Conservation (phyloP, 2,888 invertebrate genomes). For the Atrina japonica region DNA sequence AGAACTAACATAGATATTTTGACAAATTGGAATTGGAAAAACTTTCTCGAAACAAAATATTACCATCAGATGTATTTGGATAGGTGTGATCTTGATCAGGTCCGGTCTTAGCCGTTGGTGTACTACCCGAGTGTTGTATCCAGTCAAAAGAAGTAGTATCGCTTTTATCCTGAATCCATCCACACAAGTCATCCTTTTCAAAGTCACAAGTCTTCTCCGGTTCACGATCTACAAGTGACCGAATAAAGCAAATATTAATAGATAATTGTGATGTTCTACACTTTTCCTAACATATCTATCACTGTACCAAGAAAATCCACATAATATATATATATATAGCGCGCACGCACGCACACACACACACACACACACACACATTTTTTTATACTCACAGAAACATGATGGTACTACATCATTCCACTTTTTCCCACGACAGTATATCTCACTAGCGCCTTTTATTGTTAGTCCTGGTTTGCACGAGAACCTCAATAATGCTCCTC, state of each 20-base stretch:
- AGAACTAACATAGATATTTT: too few species aligned
- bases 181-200: slow-evolving; percentile 33
- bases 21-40: too few species aligned
- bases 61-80: too few species aligned
- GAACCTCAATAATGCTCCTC: slow-evolving; percentile 16
- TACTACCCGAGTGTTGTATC: slow-evolving; percentile 56
- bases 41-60: too few species aligned
- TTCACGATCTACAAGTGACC: slow-evolving; percentile 6
- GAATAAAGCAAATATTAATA: too few species aligned
- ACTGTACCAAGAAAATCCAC: too few species aligned
- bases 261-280: too few species aligned
- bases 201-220: slow-evolving; percentile 24
- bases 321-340: too few species aligned
- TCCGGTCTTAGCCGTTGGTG: slow-evolving; percentile 63
- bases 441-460: slow-evolving; percentile 11
- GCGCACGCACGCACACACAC: too few species aligned
- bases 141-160: slow-evolving; percentile 66
- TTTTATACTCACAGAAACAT: slow-evolving; percentile 39
- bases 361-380: too few species aligned
- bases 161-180: slow-evolving; percentile 31
- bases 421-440: slow-evolving; percentile 24
- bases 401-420: slow-evolving; percentile 23
- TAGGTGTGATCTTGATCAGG: slow-evolving; percentile 68
- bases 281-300: too few species aligned
- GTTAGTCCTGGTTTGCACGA: slow-evolving; percentile 22